Base-by-base conservation (phyloP, 2,888 invertebrate species). In the Xestia sexstrigata region DNA sequence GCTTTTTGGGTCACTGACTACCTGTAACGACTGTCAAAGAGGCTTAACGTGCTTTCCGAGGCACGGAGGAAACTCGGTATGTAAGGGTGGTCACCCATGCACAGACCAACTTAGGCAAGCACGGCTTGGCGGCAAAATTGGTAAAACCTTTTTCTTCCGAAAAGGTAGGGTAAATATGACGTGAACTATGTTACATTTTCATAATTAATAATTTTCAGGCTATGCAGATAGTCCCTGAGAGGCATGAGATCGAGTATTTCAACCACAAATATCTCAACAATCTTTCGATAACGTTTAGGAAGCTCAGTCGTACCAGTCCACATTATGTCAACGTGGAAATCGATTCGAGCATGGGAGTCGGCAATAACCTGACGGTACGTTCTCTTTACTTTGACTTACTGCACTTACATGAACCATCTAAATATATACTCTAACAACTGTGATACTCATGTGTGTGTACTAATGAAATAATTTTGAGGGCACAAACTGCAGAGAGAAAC, bases 321-420 rank as follows among this genome's bases (percentile, higher is more conserved):
- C 86, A 87, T 47, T 89, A 82, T n/a, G 83, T 89, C 35, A 86
- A 78, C n/a, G 15, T 88, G 35, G 87, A 85, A 11, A 0, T 84
- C 0, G 81, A 87, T 8, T 13, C 82, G 0, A 66, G 30, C 1
- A 20, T 75, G 0, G 86, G 81, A 67, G 82, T 76, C 9, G 89
- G 89, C 1, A 89, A 89, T 65, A 89, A 89, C 58, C 47, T 89
- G 11, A 89, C 89, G 71, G 89, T 89, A 77, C 8, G 71, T 77
- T 2, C 4, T 23, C 0, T 30, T 52, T 7, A 2, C 7, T 1
- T 13, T 23, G 8, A 45, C 42, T 42, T 42, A 35, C 13, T 47
- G n/a, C 9, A 9, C 23, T 0, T 35, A 11, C 9, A 35, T 26
- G 30, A 35, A n/a, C 30, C 17, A 7, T 69, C 2, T 13, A 39